phyloP scores from a whole-genome alignment of 64 coral and sea anemone genomes.

The Astreopora myriophthalma region DNA sequence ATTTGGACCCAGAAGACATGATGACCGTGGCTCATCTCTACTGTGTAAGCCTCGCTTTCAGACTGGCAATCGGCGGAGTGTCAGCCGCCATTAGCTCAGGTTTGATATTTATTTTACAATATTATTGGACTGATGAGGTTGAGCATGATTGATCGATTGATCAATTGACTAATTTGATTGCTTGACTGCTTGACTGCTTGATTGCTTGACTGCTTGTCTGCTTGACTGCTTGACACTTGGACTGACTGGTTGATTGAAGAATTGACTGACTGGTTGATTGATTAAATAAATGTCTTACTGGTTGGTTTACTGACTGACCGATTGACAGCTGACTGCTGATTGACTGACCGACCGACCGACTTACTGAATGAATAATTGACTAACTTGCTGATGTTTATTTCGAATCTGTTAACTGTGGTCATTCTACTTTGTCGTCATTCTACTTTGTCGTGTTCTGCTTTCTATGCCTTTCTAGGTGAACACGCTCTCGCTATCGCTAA shows the following conservation, averaged over 20 bases:
- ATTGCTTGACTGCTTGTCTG: background rate
- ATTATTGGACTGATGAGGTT: too few species aligned
- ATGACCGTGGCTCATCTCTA: slow-evolving; percentile 83
- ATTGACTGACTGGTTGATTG: too few species aligned
- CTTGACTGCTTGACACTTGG: too few species aligned
- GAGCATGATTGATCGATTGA: too few species aligned
- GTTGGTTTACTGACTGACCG: background rate
- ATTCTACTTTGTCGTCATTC: background rate
- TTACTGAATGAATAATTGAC: too few species aligned
- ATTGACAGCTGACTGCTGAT: background rate
- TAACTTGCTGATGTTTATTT: too few species aligned
- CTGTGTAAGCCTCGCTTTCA: slow-evolving; percentile 88
- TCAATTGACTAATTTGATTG: background rate
- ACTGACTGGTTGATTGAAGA: background rate
- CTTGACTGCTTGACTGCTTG: background rate
- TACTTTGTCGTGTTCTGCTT: background rate
- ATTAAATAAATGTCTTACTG: too few species aligned
- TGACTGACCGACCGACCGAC: background rate
- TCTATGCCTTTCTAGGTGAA: slow-evolving; percentile 51
- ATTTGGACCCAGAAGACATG: slow-evolving; percentile 75
- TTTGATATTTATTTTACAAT: too few species aligned
- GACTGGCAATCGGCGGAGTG: slow-evolving; percentile 76
- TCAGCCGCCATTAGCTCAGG: slow-evolving; percentile 73
- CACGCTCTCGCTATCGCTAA: slow-evolving; percentile 74
- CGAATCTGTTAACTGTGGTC: too few species aligned